Evolutionary conservation across 2,113 vertebrate genomes (phyloP).

Genomic region (Sinocyclocheilus grahami): DNA sequence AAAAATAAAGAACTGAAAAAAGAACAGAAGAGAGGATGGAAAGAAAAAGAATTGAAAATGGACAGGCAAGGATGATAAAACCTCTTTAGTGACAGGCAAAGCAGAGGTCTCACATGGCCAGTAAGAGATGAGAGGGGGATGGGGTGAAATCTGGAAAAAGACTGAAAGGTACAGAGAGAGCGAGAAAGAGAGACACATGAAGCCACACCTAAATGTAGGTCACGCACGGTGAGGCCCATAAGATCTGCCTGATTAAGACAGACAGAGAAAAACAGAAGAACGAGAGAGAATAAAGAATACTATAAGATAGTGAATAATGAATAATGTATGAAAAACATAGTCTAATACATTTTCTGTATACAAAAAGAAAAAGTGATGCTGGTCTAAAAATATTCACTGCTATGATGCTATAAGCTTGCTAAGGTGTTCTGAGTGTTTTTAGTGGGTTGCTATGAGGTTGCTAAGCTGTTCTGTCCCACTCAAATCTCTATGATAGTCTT

Average conservation of each 20-base stretch:
- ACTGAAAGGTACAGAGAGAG: constrained; percentile 21
- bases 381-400: not conserved
- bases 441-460: not conserved
- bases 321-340: not conserved
- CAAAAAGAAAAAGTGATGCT: not conserved
- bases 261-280: not conserved
- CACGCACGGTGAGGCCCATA: constrained; percentile 37
- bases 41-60: not conserved
- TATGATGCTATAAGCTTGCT: not conserved
- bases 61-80: constrained; percentile 17
- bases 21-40: not conserved
- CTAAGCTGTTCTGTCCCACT: not conserved
- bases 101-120: constrained; percentile 20
- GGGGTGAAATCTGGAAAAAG: constrained; percentile 5
- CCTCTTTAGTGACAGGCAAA: constrained; percentile 9
- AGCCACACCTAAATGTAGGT: constrained; percentile 63
- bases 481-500: not conserved
- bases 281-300: not conserved
- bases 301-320: not conserved
- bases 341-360: not conserved
- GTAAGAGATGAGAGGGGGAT: not conserved
- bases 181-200: constrained; percentile 33
- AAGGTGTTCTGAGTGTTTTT: not conserved
- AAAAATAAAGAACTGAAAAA: not conserved
- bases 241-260: not conserved